phyloP scores from a whole-genome alignment of 1,140 invertebrate genomes.

The Brachionus paranguensis region DNA sequence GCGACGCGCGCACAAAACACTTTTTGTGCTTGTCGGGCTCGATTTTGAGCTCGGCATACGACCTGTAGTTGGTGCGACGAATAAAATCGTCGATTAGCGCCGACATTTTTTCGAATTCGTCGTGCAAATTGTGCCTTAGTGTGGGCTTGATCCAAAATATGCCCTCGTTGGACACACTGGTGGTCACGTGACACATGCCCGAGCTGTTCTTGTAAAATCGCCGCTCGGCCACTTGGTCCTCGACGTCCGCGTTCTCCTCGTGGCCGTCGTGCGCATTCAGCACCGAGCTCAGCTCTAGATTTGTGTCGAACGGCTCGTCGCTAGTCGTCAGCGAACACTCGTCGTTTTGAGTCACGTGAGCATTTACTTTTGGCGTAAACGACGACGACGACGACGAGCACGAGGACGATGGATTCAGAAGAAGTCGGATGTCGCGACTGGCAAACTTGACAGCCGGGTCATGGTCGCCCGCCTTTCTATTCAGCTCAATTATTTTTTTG shows the following conservation, averaged over 20 bases:
- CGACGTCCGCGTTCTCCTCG: not conserved
- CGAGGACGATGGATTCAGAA: not conserved
- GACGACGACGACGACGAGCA: not conserved
- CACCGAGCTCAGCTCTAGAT: not conserved
- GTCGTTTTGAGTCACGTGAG: not conserved
- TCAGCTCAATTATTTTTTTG: not conserved
- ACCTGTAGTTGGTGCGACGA: not conserved
- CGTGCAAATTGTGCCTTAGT: not conserved
- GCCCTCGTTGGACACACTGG: not conserved
- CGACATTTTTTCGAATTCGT: not conserved
- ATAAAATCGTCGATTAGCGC: not conserved
- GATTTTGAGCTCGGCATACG: not conserved
- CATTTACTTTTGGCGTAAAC: not conserved
- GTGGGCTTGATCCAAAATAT: conserved; percentile 18
- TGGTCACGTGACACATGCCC: not conserved
- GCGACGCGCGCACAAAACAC: not conserved
- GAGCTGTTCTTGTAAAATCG: not conserved
- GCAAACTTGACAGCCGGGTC: not conserved
- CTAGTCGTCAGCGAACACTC: not conserved
- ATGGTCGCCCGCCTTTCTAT: not conserved
- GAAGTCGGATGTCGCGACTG: not conserved
- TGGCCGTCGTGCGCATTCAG: not conserved
- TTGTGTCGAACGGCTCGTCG: conserved; percentile 2
- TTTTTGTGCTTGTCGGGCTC: not conserved
- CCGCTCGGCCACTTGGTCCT: not conserved